Conservation (phyloP, 2,797 vertebrate genomes). For the Agapornis canus region DNA sequence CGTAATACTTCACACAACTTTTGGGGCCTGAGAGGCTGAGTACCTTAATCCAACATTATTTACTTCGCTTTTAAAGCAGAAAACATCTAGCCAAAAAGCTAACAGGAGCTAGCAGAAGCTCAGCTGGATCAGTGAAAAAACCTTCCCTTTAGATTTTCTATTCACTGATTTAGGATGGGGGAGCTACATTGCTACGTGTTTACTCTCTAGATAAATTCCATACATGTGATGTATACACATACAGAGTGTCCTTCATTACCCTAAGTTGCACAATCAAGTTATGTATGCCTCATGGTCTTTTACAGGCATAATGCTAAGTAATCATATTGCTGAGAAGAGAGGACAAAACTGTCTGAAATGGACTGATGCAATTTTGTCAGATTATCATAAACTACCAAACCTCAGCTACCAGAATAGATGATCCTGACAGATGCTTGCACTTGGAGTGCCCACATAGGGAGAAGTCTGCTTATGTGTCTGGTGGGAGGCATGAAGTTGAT, state of each 20-base stretch:
- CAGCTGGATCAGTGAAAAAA: not conserved
- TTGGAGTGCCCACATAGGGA: constrained; percentile 54
- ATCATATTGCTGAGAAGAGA: not conserved
- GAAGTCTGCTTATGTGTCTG: constrained; percentile 38
- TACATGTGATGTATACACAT: not conserved
- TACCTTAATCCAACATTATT: not conserved
- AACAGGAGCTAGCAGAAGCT: not conserved
- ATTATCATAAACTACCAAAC: constrained; percentile 27
- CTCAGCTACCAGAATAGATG: constrained; percentile 36
- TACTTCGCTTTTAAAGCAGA: not conserved
- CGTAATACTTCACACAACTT: not conserved
- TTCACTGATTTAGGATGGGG: not conserved
- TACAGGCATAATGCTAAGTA: not conserved
- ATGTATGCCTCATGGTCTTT: not conserved
- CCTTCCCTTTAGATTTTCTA: not conserved
- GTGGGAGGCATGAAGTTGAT: constrained; percentile 57
- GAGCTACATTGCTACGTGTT: not conserved
- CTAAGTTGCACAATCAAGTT: not conserved
- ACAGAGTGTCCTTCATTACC: not conserved
- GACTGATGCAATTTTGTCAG: constrained; percentile 18
- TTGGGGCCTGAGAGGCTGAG: not conserved
- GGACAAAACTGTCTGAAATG: not conserved
- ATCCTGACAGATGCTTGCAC: constrained; percentile 52
- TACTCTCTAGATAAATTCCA: not conserved
- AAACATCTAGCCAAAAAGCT: not conserved